phyloP scores from a whole-genome alignment of 2,888 invertebrate species.

The Cantharis flavilabris region DNA sequence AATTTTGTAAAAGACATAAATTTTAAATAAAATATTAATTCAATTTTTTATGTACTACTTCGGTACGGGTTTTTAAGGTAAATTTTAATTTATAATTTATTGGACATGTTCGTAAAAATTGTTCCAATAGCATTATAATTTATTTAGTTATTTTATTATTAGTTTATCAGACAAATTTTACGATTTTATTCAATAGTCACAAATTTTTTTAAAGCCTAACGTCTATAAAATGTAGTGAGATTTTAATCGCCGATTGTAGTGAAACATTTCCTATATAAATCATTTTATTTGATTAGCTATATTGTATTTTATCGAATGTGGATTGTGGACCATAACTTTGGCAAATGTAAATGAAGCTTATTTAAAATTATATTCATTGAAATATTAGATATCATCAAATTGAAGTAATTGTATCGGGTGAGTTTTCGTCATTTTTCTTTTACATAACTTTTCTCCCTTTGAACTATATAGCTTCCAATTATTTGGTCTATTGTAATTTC shows the following conservation, averaged over 20 bases:
- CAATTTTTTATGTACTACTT: background rate
- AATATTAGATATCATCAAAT: background rate
- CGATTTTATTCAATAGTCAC: background rate
- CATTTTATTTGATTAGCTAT: background rate
- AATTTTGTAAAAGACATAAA: constrained; percentile 16
- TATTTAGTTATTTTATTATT: background rate
- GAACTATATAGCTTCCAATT: constrained; percentile 25
- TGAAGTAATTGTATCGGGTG: background rate
- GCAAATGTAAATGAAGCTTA: background rate
- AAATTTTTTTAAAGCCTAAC: background rate
- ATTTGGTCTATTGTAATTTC: constrained; percentile 27
- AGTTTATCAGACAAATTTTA: background rate
- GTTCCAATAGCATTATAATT: background rate
- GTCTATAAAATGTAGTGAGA: background rate
- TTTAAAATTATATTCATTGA: background rate
- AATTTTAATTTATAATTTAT: constrained; percentile 25
- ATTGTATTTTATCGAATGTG: background rate
- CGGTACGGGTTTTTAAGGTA: background rate
- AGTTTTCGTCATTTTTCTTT: background rate
- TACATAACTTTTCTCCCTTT: constrained; percentile 9
- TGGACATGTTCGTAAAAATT: constrained; percentile 12
- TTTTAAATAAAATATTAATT: constrained; percentile 24
- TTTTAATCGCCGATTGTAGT: background rate
- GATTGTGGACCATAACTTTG: background rate
- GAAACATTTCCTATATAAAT: background rate